Evolutionary conservation across 1,140 invertebrate genomes (phyloP), one percentile per base, ranked within the genome.

Genomic region (Caenorhabditis briggsae): DNA sequence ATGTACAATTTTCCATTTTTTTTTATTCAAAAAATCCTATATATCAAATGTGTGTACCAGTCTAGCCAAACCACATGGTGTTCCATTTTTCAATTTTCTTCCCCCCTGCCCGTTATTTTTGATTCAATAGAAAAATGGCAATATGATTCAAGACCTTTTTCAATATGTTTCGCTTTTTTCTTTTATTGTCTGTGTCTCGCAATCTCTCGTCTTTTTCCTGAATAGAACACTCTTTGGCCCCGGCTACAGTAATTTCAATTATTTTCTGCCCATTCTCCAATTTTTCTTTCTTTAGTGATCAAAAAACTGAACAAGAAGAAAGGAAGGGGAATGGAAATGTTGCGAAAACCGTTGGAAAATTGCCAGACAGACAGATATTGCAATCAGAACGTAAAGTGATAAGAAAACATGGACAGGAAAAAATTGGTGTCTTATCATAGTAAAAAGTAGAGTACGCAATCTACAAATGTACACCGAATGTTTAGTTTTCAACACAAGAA

Each of bases 81-180:
- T 53, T 53, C 50, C 58, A 59, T 59, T 59, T 59, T n/a, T 20
- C 16, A n/a, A 59, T 59, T 14, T 59, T 59, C 58, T 18, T 74
- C n/a, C 46, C 41, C 12, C 58, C 5, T 74, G 6, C 46, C 41
- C 12, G 3, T 9, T 46, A 14, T 74, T 48, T 46, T 46, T 20
- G 12, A 33, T 46, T 74, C 65, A 18, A 48, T 46, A 46, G 20
- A 14, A 65, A 11, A 64, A 64, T 41, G 59, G 65, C 65, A 74
- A 74, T 41, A 74, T 74, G 65, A 74, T 74, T 74, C 65, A 74
- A 18, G 46, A 11, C 33, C 0, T 41, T 64, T 74, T 74, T 74
- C 65, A 74, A 74, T 74, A 74, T 74, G 23, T 74, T 65, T 65
- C 58, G 58, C n/a, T 59, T 59, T 59, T 59, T 59, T 59, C 6